These are phyloP conservation scores for Spea hammondii DNA, from an alignment of 2,797 vertebrate genomes.

Conservation along the genomic window DNA sequence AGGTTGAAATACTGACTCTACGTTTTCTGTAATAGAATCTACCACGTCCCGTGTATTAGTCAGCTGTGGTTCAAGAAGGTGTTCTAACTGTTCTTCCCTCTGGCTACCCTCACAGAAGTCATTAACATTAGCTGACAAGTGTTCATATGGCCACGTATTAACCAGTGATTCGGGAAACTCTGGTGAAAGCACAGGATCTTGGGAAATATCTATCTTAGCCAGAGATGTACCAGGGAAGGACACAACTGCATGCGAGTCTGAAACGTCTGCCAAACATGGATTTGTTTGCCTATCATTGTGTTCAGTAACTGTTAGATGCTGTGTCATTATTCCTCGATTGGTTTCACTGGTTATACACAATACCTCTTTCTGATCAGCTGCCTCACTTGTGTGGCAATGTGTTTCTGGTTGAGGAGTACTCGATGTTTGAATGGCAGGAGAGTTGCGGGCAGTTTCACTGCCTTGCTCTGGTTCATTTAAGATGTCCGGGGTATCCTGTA, in stretches of 20 bases:
- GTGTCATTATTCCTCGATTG: background rate
- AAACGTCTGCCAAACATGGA: background rate
- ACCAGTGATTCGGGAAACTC: background rate
- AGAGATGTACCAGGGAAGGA: background rate
- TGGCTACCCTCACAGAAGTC: background rate
- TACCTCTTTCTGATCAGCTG: background rate
- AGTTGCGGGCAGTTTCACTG: slow-evolving; percentile 46
- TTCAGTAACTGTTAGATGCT: background rate
- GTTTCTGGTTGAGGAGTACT: background rate
- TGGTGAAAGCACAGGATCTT: background rate
- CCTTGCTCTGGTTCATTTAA: slow-evolving; percentile 41
- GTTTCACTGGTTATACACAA: no score
- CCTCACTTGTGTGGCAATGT: background rate
- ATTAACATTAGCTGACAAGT: background rate
- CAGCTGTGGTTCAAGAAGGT: background rate
- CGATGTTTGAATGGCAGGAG: background rate
- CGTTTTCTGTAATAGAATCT: background rate
- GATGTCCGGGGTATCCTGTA: background rate
- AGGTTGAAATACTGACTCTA: background rate
- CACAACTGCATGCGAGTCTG: background rate
- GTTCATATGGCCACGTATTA: background rate
- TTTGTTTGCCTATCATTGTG: background rate
- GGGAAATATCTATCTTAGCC: background rate
- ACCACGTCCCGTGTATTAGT: no score
- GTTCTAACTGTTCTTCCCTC: background rate